These are phyloP conservation scores for Furcula furcula DNA, from an alignment of 2,888 invertebrate genomes.

Conservation along the genomic window DNA sequence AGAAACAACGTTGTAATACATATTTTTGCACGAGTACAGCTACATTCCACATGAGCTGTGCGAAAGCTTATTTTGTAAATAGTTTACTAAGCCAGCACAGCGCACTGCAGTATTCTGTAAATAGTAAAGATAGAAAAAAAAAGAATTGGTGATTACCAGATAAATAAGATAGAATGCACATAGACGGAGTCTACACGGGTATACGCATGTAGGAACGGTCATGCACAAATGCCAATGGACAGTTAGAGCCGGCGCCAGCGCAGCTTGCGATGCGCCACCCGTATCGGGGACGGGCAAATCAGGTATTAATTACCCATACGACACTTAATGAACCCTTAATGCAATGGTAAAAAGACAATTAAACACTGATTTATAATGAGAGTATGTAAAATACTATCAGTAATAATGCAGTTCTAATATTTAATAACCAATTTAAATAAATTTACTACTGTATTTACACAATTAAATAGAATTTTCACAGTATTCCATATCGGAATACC, in stretches of 20 bases:
- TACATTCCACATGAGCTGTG: no score
- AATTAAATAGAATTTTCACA: no score
- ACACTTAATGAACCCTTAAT: slow-evolving; percentile 59
- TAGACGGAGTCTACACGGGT: slow-evolving; percentile 24
- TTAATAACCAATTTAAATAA: no score
- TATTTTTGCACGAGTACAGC: no score
- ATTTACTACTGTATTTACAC: no score
- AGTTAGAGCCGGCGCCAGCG: slow-evolving; percentile 75
- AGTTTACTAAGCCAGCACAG: no score
- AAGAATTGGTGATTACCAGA: slow-evolving; percentile 17
- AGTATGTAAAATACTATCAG: no score
- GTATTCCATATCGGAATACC: no score
- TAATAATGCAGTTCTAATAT: no score
- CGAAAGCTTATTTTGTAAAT: no score
- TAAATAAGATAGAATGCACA: slow-evolving; percentile 22
- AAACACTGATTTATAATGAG: slow-evolving; percentile 17
- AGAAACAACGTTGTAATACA: no score
- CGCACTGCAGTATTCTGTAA: no score
- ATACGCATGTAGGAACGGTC: slow-evolving; percentile 40
- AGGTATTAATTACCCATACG: slow-evolving; percentile 71
- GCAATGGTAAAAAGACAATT: slow-evolving; percentile 32
- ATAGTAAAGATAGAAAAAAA: slow-evolving; percentile 3
- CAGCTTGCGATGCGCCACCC: slow-evolving; percentile 70
- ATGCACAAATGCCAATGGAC: slow-evolving; percentile 68
- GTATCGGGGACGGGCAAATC: slow-evolving; percentile 75